A percentile compares a stretch with the other conserved stretches of the same genome.
Conservation (phyloP, 1,140 invertebrate species). For the Drosophila eugracilis region DNA sequence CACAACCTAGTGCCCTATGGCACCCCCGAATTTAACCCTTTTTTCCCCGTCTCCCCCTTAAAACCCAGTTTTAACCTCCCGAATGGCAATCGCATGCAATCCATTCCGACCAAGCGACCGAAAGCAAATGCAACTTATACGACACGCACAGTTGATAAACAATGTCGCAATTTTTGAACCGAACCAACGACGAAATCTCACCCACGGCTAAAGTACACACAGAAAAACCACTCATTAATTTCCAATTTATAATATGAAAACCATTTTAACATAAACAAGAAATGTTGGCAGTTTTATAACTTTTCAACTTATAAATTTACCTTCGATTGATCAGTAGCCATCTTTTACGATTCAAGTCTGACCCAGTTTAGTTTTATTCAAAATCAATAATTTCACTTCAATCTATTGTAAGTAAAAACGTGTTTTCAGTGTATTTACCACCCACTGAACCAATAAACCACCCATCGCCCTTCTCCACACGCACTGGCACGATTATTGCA, state of each 20-base stretch:
- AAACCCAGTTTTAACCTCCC: constrained; percentile 19
- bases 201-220: constrained; percentile 1
- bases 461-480: constrained; percentile 1
- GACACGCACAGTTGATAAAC: constrained; percentile 78
- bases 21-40: constrained; percentile 1
- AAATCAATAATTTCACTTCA: not conserved
- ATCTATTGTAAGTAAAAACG: not conserved
- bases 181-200: constrained; percentile 35
- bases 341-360: not conserved
- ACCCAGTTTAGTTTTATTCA: not conserved
- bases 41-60: not conserved
- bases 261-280: too few relatives aligned
- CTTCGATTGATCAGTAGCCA: too few relatives aligned
- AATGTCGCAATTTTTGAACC: constrained; percentile 74
- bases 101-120: constrained; percentile 30
- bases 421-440: not conserved
- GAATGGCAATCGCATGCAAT: constrained; percentile 26
- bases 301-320: too few relatives aligned
- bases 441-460: constrained; percentile 2
- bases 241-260: too few relatives aligned
- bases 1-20: not conserved
- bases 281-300: too few relatives aligned
- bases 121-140: constrained; percentile 63
- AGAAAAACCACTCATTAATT: too few relatives aligned
- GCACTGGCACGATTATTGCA: constrained; percentile 74